These are phyloP conservation scores for Ennomos quercinarius DNA, from an alignment of 2,888 invertebrate species.

Conservation along the genomic window DNA sequence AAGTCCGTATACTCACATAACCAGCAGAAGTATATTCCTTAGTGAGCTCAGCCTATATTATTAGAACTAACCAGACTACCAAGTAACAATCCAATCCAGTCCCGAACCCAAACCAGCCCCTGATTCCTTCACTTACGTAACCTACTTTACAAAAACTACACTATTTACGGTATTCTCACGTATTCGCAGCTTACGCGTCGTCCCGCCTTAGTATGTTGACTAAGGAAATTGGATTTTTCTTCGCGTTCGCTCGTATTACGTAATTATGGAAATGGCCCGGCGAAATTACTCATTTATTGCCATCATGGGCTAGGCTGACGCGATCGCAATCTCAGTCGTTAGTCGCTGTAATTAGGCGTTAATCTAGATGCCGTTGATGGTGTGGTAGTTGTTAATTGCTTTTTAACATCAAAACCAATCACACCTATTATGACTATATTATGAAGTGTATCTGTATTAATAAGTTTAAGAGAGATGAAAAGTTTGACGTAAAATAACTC, in stretches of 20 bases:
- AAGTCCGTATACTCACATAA: no score
- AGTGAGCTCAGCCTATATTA: no score
- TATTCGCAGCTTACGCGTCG: conserved; percentile 22
- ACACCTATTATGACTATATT: no score
- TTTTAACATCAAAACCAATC: no score
- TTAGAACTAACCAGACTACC: background rate
- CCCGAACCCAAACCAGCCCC: background rate
- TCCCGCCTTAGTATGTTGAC: conserved; percentile 37
- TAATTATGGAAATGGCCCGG: conserved; percentile 57
- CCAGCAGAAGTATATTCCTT: no score
- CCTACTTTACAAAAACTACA: conserved; percentile 23
- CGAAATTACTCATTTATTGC: conserved; percentile 59
- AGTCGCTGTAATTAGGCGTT: conserved; percentile 36
- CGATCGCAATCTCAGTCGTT: conserved; percentile 48
- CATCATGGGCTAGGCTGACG: conserved; percentile 45
- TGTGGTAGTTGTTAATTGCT: background rate
- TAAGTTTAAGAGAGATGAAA: no score
- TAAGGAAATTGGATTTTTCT: conserved; percentile 54
- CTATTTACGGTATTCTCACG: conserved; percentile 29
- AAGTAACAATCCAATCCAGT: background rate
- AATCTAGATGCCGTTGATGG: conserved; percentile 21
- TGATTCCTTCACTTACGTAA: conserved; percentile 6
- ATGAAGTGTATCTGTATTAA: background rate
- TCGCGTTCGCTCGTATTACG: conserved; percentile 43
- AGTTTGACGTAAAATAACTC: no score